Evolutionary conservation across 2,797 vertebrate species (phyloP).

Genomic region (Neopelma chrysocephalum): DNA sequence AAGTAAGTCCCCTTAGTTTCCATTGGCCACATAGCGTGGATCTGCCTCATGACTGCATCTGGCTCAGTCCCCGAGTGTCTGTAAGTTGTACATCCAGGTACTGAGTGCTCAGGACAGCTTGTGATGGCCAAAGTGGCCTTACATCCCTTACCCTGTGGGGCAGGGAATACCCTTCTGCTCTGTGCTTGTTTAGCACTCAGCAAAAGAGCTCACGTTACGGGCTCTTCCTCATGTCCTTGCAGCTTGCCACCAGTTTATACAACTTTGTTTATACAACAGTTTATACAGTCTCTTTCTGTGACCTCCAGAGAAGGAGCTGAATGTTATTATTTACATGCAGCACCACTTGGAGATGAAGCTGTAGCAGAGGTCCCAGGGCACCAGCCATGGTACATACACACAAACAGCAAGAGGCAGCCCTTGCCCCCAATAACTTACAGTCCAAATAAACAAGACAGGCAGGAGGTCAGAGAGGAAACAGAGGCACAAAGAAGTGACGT

Average conservation of each 20-base stretch:
- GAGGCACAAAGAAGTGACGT: slow-evolving; percentile 58
- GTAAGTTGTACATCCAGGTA: not conserved
- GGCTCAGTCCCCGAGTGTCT: not conserved
- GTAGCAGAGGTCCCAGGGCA: not conserved
- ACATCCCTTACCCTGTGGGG: not conserved
- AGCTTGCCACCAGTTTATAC: not conserved
- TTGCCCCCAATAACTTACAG: slow-evolving; percentile 62
- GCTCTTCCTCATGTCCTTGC: not conserved
- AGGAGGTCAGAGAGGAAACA: slow-evolving; percentile 62
- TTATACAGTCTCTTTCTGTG: not conserved
- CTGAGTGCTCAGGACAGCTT: not conserved
- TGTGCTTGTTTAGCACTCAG: not conserved
- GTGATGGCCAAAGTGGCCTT: not conserved
- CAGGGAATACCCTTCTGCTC: not conserved
- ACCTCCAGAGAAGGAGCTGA: not conserved
- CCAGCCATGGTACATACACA: not conserved
- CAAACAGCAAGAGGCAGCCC: slow-evolving; percentile 45
- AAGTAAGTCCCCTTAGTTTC: not conserved
- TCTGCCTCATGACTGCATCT: rapidly evolving
- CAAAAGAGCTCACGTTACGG: not conserved
- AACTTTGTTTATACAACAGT: not conserved
- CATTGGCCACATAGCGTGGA: not conserved
- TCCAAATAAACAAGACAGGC: slow-evolving; percentile 59
- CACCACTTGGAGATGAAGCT: not conserved
- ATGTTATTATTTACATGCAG: slow-evolving; percentile 19